phyloP scores from a whole-genome alignment of 2,888 invertebrate genomes.

The Sturmia bella region DNA sequence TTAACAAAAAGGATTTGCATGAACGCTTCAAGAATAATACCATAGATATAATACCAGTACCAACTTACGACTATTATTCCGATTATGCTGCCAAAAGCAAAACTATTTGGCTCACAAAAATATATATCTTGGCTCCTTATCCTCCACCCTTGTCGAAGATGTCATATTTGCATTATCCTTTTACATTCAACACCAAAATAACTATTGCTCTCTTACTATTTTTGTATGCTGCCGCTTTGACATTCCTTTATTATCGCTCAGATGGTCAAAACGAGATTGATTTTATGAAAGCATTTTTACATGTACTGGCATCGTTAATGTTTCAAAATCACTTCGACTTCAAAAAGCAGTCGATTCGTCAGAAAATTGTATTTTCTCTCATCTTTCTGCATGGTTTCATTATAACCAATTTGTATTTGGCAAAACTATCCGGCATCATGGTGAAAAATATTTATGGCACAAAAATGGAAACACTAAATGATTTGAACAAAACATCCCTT shows the following conservation, averaged over 20 bases:
- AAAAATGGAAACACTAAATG: slow-evolving; percentile 23
- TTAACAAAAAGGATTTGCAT: too few species aligned
- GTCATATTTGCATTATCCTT: slow-evolving; percentile 10
- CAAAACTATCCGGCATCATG: slow-evolving; percentile 43
- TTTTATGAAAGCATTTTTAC: slow-evolving; percentile 40
- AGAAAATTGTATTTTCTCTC: slow-evolving; percentile 3
- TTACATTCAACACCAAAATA: background rate
- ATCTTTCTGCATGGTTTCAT: slow-evolving; percentile 40
- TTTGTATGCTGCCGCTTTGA: background rate
- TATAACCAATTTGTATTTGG: slow-evolving; percentile 33
- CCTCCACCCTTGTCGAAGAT: slow-evolving; percentile 13
- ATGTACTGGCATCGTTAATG: slow-evolving; percentile 5
- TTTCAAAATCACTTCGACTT: slow-evolving; percentile 32
- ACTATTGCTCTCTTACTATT: background rate
- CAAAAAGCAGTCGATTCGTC: background rate
- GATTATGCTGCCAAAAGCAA: too few species aligned
- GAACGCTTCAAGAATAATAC: too few species aligned
- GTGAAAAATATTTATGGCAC: slow-evolving; percentile 37
- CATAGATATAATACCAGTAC: too few species aligned
- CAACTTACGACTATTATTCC: too few species aligned
- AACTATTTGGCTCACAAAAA: background rate
- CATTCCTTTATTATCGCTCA: slow-evolving; percentile 4
- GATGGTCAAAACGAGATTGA: background rate
- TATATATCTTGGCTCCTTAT: slow-evolving; percentile 15
- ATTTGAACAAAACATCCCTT: background rate